These are phyloP conservation scores for Spicauda simplicius DNA, from an alignment of 2,888 invertebrate species.

Conservation along the genomic window DNA sequence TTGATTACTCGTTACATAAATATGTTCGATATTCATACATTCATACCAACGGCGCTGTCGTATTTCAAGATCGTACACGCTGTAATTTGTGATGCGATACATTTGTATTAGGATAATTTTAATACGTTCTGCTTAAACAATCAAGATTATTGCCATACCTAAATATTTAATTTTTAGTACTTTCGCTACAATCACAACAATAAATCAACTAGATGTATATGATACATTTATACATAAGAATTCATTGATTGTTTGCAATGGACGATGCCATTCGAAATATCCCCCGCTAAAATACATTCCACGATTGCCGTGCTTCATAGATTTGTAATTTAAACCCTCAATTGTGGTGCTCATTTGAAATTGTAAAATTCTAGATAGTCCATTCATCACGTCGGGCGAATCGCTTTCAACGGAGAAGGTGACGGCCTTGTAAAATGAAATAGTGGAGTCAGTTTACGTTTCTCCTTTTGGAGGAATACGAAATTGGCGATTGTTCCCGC, in stretches of 20 bases:
- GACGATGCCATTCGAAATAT: constrained; percentile 44
- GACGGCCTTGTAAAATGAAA: constrained; percentile 46
- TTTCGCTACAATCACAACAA: too few relatives aligned
- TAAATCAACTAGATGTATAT: too few relatives aligned
- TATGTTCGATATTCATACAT: constrained; percentile 15
- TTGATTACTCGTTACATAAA: constrained; percentile 38
- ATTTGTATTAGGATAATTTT: too few relatives aligned
- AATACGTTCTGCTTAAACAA: too few relatives aligned
- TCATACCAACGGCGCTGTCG: too few relatives aligned
- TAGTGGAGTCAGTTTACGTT: constrained; percentile 28
- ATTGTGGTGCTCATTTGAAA: constrained; percentile 66
- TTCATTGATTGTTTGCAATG: constrained; percentile 57
- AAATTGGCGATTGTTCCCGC: constrained; percentile 33
- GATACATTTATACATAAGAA: constrained; percentile 52
- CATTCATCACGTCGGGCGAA: constrained; percentile 57
- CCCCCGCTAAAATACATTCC: constrained; percentile 56
- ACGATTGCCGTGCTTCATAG: constrained; percentile 54
- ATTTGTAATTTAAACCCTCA: constrained; percentile 68
- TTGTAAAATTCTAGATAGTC: constrained; percentile 60
- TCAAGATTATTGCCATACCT: too few relatives aligned
- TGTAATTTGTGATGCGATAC: too few relatives aligned
- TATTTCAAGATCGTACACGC: too few relatives aligned
- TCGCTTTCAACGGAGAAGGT: constrained; percentile 40
- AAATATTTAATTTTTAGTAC: too few relatives aligned
- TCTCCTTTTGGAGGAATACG: constrained; percentile 33